phyloP scores from a whole-genome alignment of 2,888 invertebrate species.

The Mylabris sibirica region DNA sequence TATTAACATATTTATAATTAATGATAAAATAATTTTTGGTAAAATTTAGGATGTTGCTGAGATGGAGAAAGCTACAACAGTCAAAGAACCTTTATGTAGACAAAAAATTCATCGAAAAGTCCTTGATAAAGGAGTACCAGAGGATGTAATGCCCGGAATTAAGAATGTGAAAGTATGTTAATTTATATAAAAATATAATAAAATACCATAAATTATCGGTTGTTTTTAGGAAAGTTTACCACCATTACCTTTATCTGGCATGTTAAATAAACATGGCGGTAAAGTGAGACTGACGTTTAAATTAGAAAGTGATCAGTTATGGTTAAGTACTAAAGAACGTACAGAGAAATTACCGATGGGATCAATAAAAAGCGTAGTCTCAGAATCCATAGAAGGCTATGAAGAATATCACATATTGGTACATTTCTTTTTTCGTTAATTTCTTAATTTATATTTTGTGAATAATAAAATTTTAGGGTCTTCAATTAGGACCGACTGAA shows the following conservation, averaged over 20 bases:
- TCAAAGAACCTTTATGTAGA: conserved; percentile 76
- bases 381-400: conserved; percentile 86
- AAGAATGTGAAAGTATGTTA: conserved; percentile 74
- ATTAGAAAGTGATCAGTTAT: conserved; percentile 86
- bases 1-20: conserved; percentile 30
- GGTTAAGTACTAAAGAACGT: conserved; percentile 92
- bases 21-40: conserved; percentile 4
- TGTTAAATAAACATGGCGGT: conserved; percentile 89
- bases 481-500: conserved; percentile 90
- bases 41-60: conserved; percentile 66
- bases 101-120: conserved; percentile 87
- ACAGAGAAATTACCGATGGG: conserved; percentile 92
- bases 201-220: conserved; percentile 24
- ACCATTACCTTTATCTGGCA: conserved; percentile 81
- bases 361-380: conserved; percentile 82
- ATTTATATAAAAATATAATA: not conserved
- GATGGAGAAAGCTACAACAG: conserved; percentile 69
- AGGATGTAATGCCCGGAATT: conserved; percentile 87
- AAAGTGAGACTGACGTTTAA: conserved; percentile 93
- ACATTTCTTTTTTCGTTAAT: conserved; percentile 15
- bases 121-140: conserved; percentile 88
- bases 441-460: not conserved
- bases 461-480: conserved; percentile 67
- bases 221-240: conserved; percentile 78
- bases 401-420: conserved; percentile 93